Evolutionary conservation across 2,113 vertebrate genomes (phyloP).

Genomic region (Lepus europaeus): DNA sequence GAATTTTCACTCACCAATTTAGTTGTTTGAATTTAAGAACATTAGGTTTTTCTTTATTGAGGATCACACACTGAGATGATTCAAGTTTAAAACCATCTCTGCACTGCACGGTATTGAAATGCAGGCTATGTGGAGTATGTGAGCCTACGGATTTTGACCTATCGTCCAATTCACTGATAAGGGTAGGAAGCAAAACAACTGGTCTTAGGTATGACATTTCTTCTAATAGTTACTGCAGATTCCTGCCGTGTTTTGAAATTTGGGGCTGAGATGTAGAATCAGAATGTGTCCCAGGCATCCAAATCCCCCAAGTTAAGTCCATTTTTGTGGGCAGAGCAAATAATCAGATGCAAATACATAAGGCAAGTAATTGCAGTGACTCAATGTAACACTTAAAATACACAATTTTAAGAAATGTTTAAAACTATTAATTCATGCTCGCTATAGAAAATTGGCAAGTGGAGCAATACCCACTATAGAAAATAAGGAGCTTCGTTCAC

Average conservation of each 20-base stretch:
- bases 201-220: background rate
- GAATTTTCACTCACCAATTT: background rate
- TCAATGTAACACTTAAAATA: background rate
- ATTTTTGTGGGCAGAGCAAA: background rate
- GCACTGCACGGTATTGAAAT: background rate
- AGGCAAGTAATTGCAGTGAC: conserved; percentile 15
- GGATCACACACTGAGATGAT: background rate
- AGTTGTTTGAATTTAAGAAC: background rate
- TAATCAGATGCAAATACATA: background rate
- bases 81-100: conserved; percentile 23
- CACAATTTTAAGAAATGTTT: background rate
- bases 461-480: background rate
- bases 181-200: background rate
- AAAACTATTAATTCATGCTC: background rate
- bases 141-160: background rate
- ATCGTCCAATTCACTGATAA: background rate
- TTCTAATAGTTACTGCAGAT: conserved; percentile 1
- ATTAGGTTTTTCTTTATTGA: conserved; percentile 22
- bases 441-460: background rate
- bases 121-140: background rate
- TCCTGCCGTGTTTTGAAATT: background rate
- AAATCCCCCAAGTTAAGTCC: background rate
- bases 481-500: background rate
- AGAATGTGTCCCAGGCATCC: background rate
- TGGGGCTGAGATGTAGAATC: background rate